Conservation (phyloP, 2,888 invertebrate genomes). For the Acronicta aceris region DNA sequence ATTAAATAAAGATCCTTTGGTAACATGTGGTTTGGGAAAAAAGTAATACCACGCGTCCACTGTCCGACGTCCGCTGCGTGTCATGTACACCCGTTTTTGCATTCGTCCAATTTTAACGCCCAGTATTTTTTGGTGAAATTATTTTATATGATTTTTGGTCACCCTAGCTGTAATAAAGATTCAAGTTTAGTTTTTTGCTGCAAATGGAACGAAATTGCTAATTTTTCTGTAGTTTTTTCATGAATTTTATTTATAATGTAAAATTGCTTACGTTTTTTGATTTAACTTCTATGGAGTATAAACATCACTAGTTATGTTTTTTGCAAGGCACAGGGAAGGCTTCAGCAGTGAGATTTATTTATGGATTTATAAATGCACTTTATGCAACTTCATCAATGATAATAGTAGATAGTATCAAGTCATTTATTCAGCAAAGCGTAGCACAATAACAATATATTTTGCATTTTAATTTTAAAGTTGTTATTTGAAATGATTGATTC, state of each 20-base stretch:
- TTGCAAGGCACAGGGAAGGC: no score
- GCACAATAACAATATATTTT: no score
- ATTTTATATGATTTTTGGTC: slow-evolving; percentile 7
- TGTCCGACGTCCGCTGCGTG: slow-evolving; percentile 11
- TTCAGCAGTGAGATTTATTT: no score
- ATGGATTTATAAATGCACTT: no score
- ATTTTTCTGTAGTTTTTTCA: not conserved
- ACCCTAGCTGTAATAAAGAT: slow-evolving; percentile 1
- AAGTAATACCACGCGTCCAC: slow-evolving; percentile 53
- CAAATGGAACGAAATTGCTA: not conserved
- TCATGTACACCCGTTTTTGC: slow-evolving; percentile 39
- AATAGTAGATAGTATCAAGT: no score
- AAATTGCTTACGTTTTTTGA: not conserved
- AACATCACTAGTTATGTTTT: no score
- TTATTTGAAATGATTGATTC: no score
- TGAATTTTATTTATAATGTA: not conserved
- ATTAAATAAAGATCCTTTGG: slow-evolving; percentile 70
- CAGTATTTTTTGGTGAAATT: slow-evolving; percentile 35
- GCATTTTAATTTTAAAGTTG: no score
- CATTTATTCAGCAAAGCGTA: no score
- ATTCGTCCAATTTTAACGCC: slow-evolving; percentile 47
- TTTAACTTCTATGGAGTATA: no score
- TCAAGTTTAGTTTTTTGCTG: not conserved
- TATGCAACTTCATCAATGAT: no score
- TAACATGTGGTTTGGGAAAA: slow-evolving; percentile 64